Percentiles rank a stretch among this genome's conserved stretches.
Evolutionary conservation across 2,113 vertebrate genomes (phyloP).

Genomic region (Cichladusa arquata): DNA sequence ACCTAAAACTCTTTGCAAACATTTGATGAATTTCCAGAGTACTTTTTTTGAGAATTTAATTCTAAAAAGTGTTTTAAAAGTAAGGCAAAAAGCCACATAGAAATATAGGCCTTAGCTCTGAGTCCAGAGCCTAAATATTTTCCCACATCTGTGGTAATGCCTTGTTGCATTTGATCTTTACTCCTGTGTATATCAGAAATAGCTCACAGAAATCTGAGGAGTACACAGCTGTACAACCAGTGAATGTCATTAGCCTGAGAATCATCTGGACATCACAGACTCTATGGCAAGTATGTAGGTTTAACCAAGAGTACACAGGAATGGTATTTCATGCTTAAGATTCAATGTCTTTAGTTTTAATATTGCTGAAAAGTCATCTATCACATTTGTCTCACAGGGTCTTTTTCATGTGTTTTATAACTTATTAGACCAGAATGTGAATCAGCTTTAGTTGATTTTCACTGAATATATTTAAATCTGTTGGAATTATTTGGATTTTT

Average conservation of each 20-base stretch:
- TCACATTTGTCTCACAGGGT: conserved; percentile 55
- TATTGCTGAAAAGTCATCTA: conserved; percentile 52
- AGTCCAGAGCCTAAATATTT: neutral
- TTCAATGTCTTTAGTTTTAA: conserved; percentile 56
- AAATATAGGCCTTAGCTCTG: neutral
- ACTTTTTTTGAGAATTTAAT: neutral
- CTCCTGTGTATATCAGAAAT: neutral
- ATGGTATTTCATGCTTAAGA: conserved; percentile 50
- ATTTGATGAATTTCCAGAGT: neutral
- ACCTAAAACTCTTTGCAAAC: neutral
- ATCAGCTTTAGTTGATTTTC: conserved; percentile 60
- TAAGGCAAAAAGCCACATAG: neutral
- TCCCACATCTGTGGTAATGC: neutral
- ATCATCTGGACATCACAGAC: neutral
- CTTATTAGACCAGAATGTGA: conserved; percentile 44
- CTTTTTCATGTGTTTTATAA: conserved; percentile 59
- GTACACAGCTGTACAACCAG: neutral
- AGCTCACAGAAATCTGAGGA: neutral
- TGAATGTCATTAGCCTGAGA: neutral
- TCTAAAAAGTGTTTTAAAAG: neutral
- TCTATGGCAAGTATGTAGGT: neutral
- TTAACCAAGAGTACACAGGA: conserved; percentile 2
- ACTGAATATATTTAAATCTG: conserved; percentile 60
- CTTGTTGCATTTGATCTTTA: neutral
- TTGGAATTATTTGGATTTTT: conserved; percentile 30